Evolutionary conservation across 2,888 invertebrate genomes (phyloP).

Genomic region (Pyrochroa serraticornis): DNA sequence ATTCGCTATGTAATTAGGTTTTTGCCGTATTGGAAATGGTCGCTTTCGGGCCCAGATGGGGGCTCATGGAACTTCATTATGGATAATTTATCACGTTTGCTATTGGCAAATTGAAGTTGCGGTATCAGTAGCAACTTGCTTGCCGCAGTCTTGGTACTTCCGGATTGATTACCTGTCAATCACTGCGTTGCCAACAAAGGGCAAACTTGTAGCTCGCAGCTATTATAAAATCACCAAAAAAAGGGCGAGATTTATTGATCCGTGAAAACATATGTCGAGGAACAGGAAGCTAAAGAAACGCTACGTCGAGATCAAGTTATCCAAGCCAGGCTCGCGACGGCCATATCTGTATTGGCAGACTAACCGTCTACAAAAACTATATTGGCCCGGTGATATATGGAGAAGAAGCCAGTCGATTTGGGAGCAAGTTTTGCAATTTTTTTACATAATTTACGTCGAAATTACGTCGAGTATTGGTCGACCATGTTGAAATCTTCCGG

Average conservation of each 20-base stretch:
- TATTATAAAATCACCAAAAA: slow-evolving; percentile 6
- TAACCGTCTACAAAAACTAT: slow-evolving; percentile 43
- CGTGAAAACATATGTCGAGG: slow-evolving; percentile 23
- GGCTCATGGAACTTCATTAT: slow-evolving; percentile 9
- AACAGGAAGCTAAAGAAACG: slow-evolving; percentile 29
- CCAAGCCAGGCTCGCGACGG: slow-evolving; percentile 17
- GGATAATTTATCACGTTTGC: slow-evolving; percentile 23
- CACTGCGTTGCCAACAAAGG: slow-evolving; percentile 3
- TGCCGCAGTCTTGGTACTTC: slow-evolving; percentile 2
- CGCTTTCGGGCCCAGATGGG: background rate
- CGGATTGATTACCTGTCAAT: slow-evolving; percentile 23
- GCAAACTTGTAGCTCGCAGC: slow-evolving; percentile 3
- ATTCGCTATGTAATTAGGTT: too few species aligned
- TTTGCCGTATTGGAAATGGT: too few species aligned
- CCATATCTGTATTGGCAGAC: slow-evolving; percentile 42
- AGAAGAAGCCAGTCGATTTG: slow-evolving; percentile 41
- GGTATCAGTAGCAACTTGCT: slow-evolving; percentile 16
- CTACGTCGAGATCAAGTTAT: slow-evolving; percentile 39
- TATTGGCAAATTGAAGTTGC: slow-evolving; percentile 23
- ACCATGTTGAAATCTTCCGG: background rate
- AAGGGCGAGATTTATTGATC: slow-evolving; percentile 13
- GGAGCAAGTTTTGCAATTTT: slow-evolving; percentile 36
- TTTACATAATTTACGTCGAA: slow-evolving; percentile 27
- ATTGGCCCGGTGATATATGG: slow-evolving; percentile 45
- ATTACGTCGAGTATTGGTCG: slow-evolving; percentile 19